These are phyloP conservation scores for Chamaetylas fuelleborni DNA, from an alignment of 2,113 vertebrate species.

Conservation along the genomic window DNA sequence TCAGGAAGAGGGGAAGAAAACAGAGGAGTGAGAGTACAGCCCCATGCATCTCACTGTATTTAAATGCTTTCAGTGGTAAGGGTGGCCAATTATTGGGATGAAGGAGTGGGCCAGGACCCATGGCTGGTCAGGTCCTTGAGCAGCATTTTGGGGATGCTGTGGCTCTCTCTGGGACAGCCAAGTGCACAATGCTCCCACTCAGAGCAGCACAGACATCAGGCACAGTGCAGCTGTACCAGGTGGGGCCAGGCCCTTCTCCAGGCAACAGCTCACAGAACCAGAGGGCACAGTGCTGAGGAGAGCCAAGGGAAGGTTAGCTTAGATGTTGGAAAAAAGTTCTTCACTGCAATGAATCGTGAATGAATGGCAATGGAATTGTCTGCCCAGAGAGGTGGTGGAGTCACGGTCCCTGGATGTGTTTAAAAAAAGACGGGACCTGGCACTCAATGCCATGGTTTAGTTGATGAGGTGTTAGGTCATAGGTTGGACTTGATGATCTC, in stretches of 20 bases:
- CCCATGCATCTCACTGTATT: not conserved
- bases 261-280: not conserved
- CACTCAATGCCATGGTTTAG: not conserved
- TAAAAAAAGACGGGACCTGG: not conserved
- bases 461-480: not conserved
- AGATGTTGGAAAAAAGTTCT: not conserved
- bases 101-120: not conserved
- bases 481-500: not conserved
- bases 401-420: not conserved
- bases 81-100: no score
- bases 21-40: not conserved
- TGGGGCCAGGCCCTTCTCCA: not conserved
- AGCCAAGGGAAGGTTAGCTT: no score
- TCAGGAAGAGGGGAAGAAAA: not conserved
- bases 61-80: not conserved
- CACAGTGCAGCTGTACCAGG: fast-evolving
- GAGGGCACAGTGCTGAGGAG: not conserved
- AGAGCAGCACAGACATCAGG: not conserved
- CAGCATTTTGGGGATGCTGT: not conserved
- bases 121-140: not conserved
- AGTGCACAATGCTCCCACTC: no score
- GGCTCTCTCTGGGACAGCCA: no score
- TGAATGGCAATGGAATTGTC: not conserved
- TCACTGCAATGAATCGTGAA: not conserved
- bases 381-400: not conserved